Percentiles rank a stretch among this genome's conserved stretches.
These are phyloP conservation scores for Narcine bancroftii DNA, from an alignment of 2,113 vertebrate genomes.

Conservation along the genomic window DNA sequence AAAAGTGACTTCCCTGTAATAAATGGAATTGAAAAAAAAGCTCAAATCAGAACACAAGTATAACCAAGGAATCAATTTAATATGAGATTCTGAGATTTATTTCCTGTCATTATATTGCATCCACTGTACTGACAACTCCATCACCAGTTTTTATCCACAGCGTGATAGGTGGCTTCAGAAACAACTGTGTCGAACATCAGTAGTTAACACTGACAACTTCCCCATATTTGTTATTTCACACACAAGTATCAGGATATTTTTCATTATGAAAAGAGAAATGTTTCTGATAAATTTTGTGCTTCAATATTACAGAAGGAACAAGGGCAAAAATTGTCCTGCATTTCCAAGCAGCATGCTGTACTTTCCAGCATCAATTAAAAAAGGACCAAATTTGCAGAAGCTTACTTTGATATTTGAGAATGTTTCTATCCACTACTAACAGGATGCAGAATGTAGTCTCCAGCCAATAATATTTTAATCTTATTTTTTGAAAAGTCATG, in stretches of 20 bases:
- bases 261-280: neutral
- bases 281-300: neutral
- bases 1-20: conserved; percentile 46
- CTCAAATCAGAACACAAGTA: neutral
- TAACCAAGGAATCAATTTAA: conserved; percentile 5
- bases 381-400: neutral
- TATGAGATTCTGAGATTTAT: neutral
- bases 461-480: conserved; percentile 34
- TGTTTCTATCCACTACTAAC: neutral
- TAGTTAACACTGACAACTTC: neutral
- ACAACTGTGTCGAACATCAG: neutral
- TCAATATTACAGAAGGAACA: neutral
- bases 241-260: neutral
- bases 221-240: neutral
- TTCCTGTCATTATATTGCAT: neutral
- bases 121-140: neutral
- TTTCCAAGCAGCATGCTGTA: neutral
- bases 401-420: neutral
- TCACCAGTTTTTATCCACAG: neutral
- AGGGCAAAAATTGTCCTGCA: neutral
- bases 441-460: conserved; percentile 21
- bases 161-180: conserved; percentile 4
- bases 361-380: neutral
- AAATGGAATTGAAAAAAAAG: neutral
- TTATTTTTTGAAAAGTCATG: conserved; percentile 30